Conservation (phyloP, 2,113 vertebrate genomes). For the Hassar affinis region DNA sequence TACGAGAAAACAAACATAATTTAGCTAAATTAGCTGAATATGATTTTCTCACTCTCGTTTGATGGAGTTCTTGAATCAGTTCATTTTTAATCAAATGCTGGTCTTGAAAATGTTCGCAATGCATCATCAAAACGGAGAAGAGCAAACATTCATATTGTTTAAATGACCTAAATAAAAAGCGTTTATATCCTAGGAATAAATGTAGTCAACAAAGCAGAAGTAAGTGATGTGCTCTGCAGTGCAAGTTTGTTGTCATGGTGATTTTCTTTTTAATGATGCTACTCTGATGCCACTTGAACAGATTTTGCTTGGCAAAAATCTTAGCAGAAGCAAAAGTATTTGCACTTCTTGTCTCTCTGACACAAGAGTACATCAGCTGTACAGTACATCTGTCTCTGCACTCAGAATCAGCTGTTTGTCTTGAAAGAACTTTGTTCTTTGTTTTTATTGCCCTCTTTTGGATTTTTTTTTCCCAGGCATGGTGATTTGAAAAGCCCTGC, state of each 20-base stretch:
- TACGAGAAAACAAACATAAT: background rate
- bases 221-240: background rate
- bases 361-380: background rate
- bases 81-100: background rate
- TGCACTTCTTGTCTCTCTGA: background rate
- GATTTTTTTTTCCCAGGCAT: background rate
- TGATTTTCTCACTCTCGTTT: no score
- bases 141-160: background rate
- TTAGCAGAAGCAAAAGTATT: background rate
- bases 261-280: background rate
- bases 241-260: constrained; percentile 24
- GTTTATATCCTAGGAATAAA: background rate
- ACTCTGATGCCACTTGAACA: background rate
- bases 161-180: background rate
- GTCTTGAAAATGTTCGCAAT: background rate
- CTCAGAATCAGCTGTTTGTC: constrained; percentile 5
- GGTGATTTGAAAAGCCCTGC: constrained; percentile 1
- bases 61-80: background rate
- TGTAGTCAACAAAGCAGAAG: background rate
- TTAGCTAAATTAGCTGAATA: background rate
- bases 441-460: constrained; percentile 10
- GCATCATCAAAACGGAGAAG: background rate
- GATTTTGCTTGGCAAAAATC: background rate
- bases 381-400: constrained; percentile 26
- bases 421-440: background rate